phyloP scores from a whole-genome alignment of 1,140 invertebrate genomes.

The Leucophenga varia region DNA sequence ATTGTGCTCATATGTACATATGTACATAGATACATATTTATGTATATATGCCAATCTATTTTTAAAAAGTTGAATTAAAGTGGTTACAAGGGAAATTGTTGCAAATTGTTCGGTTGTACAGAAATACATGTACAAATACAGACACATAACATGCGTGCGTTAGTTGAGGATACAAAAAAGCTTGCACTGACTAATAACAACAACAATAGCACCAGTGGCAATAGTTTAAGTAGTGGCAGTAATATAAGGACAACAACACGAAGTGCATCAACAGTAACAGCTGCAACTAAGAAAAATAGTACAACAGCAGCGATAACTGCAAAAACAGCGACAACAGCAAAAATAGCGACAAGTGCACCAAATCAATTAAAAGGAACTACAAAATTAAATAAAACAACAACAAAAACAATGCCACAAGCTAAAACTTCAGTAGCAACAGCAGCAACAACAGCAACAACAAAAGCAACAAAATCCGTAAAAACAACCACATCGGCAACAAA shows the following conservation, averaged over 20 bases:
- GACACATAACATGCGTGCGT: constrained; percentile 41
- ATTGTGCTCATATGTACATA: too few relatives aligned
- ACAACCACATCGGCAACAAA: constrained; percentile 2
- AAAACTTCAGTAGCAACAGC: constrained; percentile 33
- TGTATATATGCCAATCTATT: too few relatives aligned
- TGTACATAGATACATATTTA: too few relatives aligned
- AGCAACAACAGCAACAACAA: constrained; percentile 17
- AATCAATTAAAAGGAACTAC: constrained; percentile 3
- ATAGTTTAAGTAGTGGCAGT: constrained; percentile 18
- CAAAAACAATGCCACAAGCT: constrained; percentile 33
- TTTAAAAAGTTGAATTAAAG: too few relatives aligned
- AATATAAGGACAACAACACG: constrained; percentile 32
- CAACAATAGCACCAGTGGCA: constrained; percentile 23
- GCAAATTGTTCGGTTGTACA: not conserved
- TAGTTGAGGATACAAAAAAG: constrained; percentile 49
- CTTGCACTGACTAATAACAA: constrained; percentile 29
- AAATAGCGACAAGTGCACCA: constrained; percentile 1
- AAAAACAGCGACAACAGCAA: constrained; percentile 3
- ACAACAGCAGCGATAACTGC: constrained; percentile 12
- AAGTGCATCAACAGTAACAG: constrained; percentile 14
- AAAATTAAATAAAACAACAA: constrained; percentile 14
- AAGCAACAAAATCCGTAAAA: constrained; percentile 6
- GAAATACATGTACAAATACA: not conserved
- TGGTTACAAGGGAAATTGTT: constrained; percentile 7
- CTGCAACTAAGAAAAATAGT: constrained; percentile 9